Conservation (phyloP, 2,888 invertebrate genomes). For the Dyspetes luteomarginatus region DNA sequence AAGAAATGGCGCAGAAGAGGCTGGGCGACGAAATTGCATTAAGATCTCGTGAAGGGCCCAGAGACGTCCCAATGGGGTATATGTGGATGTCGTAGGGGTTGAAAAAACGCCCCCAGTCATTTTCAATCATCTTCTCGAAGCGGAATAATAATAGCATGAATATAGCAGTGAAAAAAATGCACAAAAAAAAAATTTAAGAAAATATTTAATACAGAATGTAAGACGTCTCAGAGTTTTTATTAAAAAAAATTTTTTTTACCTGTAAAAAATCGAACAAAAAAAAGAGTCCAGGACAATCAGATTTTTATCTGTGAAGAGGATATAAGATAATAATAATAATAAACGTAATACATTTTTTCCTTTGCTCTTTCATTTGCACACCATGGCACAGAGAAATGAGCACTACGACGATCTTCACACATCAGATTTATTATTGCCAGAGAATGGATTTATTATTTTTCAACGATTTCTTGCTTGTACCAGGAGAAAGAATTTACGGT, state of each 20-base stretch:
- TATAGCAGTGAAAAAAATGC: not conserved
- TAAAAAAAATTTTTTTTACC: too few relatives aligned
- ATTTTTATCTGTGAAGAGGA: too few relatives aligned
- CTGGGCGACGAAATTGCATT: slow-evolving; percentile 37
- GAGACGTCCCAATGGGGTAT: slow-evolving; percentile 4
- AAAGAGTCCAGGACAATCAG: too few relatives aligned
- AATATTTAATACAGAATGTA: too few relatives aligned
- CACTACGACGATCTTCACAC: not conserved
- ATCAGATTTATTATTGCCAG: slow-evolving; percentile 15
- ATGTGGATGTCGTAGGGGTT: not conserved
- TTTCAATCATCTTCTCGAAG: too few relatives aligned
- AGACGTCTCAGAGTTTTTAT: too few relatives aligned
- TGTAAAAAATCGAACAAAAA: too few relatives aligned
- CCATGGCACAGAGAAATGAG: not conserved
- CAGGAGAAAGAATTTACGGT: slow-evolving; percentile 7
- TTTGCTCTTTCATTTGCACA: not conserved
- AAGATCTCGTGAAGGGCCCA: slow-evolving; percentile 34
- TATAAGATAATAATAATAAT: not conserved
- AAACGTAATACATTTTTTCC: not conserved
- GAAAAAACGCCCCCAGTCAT: slow-evolving; percentile 3
- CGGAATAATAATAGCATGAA: too few relatives aligned
- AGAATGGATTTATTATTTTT: slow-evolving; percentile 35
- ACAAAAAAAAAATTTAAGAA: not conserved
- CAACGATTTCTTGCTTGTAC: not conserved
- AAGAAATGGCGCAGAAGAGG: not conserved